phyloP scores from a whole-genome alignment of 2,797 vertebrate genomes.

The Thamnophis elegans region DNA sequence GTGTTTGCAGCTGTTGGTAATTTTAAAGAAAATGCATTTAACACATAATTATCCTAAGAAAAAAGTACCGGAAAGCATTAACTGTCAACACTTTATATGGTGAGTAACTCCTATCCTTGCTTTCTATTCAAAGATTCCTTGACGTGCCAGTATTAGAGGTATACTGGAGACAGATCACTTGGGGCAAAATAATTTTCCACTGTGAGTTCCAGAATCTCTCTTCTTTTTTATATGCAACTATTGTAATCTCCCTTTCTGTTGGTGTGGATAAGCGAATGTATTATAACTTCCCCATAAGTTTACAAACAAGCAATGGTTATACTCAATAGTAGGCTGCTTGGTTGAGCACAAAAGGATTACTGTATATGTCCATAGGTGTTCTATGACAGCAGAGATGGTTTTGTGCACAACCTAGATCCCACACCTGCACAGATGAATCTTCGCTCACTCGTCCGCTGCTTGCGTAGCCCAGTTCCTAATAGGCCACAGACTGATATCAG shows the following conservation, averaged over 20 bases:
- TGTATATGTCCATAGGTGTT: neutral
- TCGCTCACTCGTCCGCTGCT: neutral
- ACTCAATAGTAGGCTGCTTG: neutral
- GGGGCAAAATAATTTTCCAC: neutral
- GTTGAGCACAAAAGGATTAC: neutral
- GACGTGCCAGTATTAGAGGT: neutral
- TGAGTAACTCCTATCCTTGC: neutral
- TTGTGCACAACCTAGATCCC: neutral
- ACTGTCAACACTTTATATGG: neutral
- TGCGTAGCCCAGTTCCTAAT: neutral
- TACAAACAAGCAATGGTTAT: neutral
- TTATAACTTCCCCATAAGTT: neutral
- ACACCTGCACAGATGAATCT: neutral
- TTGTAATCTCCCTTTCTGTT: neutral
- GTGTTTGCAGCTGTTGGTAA: neutral
- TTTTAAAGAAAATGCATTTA: neutral
- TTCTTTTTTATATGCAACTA: neutral
- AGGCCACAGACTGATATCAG: neutral
- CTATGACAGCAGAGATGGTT: neutral
- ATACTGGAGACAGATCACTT: neutral
- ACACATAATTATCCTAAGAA: neutral
- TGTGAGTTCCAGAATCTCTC: neutral
- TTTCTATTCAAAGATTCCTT: neutral
- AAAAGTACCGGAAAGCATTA: neutral
- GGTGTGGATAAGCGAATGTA: neutral